phyloP scores from a whole-genome alignment of 2,797 vertebrate species.

The Oryzias sinensis region DNA sequence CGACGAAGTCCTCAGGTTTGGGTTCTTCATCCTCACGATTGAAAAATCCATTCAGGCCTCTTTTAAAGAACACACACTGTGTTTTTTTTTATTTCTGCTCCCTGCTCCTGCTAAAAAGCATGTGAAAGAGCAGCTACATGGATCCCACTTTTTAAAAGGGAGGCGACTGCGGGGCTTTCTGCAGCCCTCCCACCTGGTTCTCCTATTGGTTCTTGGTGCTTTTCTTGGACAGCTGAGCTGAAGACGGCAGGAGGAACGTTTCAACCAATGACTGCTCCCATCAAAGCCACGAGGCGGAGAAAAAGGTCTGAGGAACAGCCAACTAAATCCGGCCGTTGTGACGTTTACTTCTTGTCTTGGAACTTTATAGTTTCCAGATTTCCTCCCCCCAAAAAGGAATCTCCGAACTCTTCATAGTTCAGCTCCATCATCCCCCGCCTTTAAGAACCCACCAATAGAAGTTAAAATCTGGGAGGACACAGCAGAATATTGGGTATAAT shows the following conservation, averaged over 20 bases:
- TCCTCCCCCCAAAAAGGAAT: constrained; percentile 52
- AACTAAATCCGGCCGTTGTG: constrained; percentile 70
- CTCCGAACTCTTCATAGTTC: constrained; percentile 27
- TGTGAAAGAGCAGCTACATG: constrained; percentile 63
- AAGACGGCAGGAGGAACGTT: constrained; percentile 64
- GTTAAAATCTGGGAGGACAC: background rate
- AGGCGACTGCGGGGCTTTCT: constrained; percentile 54
- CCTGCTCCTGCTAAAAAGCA: constrained; percentile 41
- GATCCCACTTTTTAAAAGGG: constrained; percentile 76
- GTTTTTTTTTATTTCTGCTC: constrained; percentile 12
- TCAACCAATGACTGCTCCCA: constrained; percentile 61
- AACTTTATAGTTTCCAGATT: constrained; percentile 96
- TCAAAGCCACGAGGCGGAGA: constrained; percentile 66
- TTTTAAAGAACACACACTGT: too few species aligned
- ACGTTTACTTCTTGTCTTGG: constrained; percentile 74
- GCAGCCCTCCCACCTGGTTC: constrained; percentile 65
- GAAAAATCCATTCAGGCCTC: constrained; percentile 4
- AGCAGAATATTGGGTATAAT: too few species aligned
- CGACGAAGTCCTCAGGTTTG: constrained; percentile 3
- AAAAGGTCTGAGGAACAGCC: constrained; percentile 63
- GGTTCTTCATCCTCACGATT: constrained; percentile 27
- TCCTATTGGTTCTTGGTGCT: constrained; percentile 66
- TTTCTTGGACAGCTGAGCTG: constrained; percentile 54
- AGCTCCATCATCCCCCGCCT: constrained; percentile 36
- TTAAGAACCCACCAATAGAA: constrained; percentile 34